Percentiles rank a stretch among this genome's conserved stretches.
Evolutionary conservation across 2,113 vertebrate genomes (phyloP).

Genomic region (Crotalus tigris): DNA sequence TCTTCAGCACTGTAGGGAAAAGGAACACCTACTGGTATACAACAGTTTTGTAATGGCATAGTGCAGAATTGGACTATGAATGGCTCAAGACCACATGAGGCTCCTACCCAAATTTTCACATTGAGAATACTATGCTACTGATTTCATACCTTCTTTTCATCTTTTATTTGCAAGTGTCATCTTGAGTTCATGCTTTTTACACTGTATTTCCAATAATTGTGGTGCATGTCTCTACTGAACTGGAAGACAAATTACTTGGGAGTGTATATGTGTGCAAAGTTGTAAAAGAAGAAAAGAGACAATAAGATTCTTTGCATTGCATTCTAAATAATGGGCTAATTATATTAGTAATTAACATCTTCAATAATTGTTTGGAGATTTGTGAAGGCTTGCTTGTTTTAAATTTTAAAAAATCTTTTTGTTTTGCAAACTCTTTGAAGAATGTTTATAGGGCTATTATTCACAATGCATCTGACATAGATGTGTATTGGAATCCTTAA

Average conservation of each 20-base stretch:
- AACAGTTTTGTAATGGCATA: neutral
- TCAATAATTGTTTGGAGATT: conserved; percentile 53
- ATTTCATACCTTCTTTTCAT: neutral
- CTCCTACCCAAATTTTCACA: neutral
- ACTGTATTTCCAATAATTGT: neutral
- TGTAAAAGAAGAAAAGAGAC: conserved; percentile 29
- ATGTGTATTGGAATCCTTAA: conserved; percentile 39
- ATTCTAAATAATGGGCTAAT: conserved; percentile 48
- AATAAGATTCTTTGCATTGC: conserved; percentile 12
- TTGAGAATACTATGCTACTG: neutral
- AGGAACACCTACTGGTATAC: neutral
- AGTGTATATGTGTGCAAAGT: neutral
- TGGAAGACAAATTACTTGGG: conserved; percentile 25
- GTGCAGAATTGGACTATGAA: neutral
- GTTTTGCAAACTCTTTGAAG: conserved; percentile 39
- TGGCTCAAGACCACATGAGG: neutral
- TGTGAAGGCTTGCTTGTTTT: conserved; percentile 39
- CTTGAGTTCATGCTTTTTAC: neutral
- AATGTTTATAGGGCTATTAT: conserved; percentile 45
- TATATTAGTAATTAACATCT: conserved; percentile 47
- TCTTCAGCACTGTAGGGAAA: neutral
- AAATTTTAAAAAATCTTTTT: conserved; percentile 43
- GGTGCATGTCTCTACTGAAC: neutral
- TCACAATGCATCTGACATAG: conserved; percentile 37
- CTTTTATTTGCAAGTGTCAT: neutral